phyloP scores from a whole-genome alignment of 2,113 vertebrate genomes.

The Catharus minimus region DNA sequence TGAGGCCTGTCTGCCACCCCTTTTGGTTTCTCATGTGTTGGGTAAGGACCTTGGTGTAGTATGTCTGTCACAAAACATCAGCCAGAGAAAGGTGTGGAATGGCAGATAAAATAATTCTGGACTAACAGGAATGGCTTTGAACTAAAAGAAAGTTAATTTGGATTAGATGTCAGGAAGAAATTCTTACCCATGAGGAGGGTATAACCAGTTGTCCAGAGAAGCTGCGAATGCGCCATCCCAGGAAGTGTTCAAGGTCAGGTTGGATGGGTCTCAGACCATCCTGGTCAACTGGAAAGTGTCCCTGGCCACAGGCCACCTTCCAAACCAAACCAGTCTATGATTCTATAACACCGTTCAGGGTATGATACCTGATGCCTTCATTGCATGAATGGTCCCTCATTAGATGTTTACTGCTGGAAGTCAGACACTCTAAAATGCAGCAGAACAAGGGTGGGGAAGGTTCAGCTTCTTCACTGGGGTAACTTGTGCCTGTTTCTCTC shows the following conservation, averaged over 20 bases:
- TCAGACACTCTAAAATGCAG: background rate
- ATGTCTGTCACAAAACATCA: background rate
- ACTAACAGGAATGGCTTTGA: background rate
- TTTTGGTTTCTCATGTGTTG: background rate
- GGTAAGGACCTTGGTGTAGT: background rate
- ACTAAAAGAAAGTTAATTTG: background rate
- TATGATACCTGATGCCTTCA: background rate
- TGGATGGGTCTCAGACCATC: background rate
- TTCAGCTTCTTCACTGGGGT: background rate
- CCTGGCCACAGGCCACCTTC: background rate
- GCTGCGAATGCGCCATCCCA: too few relatives aligned
- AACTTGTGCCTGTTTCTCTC: background rate
- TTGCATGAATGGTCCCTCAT: background rate
- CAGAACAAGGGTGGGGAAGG: background rate
- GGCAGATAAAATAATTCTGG: background rate
- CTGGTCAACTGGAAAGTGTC: background rate
- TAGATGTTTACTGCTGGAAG: background rate
- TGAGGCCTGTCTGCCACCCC: background rate
- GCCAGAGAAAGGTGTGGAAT: background rate
- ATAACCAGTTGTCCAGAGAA: background rate
- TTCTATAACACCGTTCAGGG: accelerated
- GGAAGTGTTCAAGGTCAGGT: background rate
- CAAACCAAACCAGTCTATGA: background rate
- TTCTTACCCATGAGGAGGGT: background rate
- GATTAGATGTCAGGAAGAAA: background rate